Percentiles rank a stretch among this genome's conserved stretches.
phyloP scores from a whole-genome alignment of 2,797 vertebrate species.

The Enteromius viviparus region DNA sequence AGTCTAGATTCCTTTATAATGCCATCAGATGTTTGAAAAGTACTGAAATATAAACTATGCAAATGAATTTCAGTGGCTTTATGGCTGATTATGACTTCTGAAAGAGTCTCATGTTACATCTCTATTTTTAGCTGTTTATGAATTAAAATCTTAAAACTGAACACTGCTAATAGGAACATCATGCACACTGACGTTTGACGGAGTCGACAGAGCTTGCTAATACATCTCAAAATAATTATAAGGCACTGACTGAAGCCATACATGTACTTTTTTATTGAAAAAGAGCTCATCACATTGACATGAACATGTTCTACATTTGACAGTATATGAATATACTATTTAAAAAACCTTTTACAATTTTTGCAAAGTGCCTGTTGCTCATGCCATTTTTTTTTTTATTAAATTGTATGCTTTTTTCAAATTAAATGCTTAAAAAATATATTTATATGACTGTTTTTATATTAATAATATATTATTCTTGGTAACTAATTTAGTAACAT shows the following conservation, averaged over 20 bases:
- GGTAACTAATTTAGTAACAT: not conserved
- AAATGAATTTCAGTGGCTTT: constrained; percentile 25
- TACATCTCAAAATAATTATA: constrained; percentile 42
- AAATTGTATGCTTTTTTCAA: no score
- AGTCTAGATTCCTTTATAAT: constrained; percentile 67
- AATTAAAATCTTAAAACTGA: not conserved
- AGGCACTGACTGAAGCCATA: constrained; percentile 13
- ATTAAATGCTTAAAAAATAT: no score
- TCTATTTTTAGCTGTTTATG: constrained; percentile 40
- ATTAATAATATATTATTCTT: no score
- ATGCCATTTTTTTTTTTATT: no score
- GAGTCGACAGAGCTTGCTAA: constrained; percentile 22
- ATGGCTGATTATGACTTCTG: constrained; percentile 37
- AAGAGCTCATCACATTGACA: not conserved
- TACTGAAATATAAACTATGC: not conserved
- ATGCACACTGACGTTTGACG: not conserved
- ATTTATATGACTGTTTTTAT: no score
- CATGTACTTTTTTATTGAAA: constrained; percentile 21
- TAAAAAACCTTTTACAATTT: no score
- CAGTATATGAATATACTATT: no score
- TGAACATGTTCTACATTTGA: no score
- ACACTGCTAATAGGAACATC: not conserved
- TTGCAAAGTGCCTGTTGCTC: no score
- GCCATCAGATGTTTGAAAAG: constrained; percentile 50
- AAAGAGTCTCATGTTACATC: not conserved